Conservation (phyloP, 35 echinoderm and acorn worm species). For the Strongylocentrotus purpuratus region DNA sequence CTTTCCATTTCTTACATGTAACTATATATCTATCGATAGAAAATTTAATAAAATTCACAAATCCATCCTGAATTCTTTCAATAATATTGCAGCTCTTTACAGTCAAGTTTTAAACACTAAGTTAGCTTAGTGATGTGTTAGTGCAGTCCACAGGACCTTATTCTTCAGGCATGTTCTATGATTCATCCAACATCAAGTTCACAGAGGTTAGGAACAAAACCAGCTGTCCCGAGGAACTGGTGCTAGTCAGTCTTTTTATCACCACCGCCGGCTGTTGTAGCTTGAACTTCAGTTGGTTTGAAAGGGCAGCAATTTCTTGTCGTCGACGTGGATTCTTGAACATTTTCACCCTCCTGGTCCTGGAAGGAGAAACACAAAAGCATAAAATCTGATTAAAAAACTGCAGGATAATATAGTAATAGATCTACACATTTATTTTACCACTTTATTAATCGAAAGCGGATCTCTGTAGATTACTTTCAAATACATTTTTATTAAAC, state of each 20-base stretch:
- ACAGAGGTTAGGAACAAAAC: no score
- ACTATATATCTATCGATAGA: no score
- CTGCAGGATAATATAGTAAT: neutral
- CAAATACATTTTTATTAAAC: neutral
- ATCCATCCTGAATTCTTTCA: no score
- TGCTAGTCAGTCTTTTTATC: slow-evolving; percentile 64
- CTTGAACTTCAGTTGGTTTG: neutral
- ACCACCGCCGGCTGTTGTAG: slow-evolving; percentile 31
- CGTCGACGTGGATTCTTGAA: neutral
- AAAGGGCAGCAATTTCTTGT: slow-evolving; percentile 38
- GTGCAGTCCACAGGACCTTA: neutral
- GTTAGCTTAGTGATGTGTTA: neutral
- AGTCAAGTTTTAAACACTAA: no score
- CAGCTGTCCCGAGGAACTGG: neutral
- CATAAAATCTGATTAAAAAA: neutral
- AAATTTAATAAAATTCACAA: no score
- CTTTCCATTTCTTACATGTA: no score
- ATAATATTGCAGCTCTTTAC: no score
- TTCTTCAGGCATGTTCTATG: neutral
- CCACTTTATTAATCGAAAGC: no score
- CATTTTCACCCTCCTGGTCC: neutral
- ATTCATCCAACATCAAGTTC: neutral
- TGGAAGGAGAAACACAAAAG: neutral
- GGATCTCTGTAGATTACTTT: no score
- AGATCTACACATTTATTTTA: neutral